Evolutionary conservation across 2,113 vertebrate species (phyloP).

Genomic region (Urocitellus parryii): DNA sequence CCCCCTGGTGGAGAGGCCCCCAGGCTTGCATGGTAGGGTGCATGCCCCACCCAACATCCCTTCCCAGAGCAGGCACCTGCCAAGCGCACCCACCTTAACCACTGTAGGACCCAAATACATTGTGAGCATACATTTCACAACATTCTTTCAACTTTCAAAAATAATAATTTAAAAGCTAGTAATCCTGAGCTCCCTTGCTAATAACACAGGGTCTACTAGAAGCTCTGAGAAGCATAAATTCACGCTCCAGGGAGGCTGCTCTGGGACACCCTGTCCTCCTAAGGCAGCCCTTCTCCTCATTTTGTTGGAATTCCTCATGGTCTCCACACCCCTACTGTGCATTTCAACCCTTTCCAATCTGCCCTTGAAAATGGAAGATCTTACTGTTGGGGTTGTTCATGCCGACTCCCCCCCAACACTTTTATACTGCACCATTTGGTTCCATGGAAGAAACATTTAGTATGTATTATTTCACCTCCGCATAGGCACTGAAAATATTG

Average conservation of each 20-base stretch:
- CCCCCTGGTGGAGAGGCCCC: conserved; percentile 48
- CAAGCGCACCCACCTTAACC: neutral
- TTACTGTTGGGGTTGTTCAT: neutral
- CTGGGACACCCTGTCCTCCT: neutral
- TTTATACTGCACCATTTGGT: neutral
- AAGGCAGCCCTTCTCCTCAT: neutral
- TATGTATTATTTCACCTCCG: neutral
- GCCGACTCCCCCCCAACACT: neutral
- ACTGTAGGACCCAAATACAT: neutral
- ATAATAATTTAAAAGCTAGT: neutral
- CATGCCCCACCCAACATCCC: no score
- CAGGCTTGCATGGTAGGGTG: accelerated
- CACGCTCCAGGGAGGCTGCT: neutral
- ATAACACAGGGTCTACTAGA: neutral
- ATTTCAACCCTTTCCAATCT: neutral
- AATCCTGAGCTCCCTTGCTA: neutral
- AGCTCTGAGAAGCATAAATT: neutral
- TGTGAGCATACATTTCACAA: neutral
- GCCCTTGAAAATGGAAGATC: neutral
- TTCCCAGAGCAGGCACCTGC: neutral
- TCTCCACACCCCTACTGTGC: accelerated
- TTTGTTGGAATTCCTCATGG: neutral
- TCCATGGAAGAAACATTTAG: neutral
- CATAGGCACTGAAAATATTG: no score
- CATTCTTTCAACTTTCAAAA: neutral